Evolutionary conservation across 2,797 vertebrate species (phyloP).

Genomic region (Lacerta bilineata): DNA sequence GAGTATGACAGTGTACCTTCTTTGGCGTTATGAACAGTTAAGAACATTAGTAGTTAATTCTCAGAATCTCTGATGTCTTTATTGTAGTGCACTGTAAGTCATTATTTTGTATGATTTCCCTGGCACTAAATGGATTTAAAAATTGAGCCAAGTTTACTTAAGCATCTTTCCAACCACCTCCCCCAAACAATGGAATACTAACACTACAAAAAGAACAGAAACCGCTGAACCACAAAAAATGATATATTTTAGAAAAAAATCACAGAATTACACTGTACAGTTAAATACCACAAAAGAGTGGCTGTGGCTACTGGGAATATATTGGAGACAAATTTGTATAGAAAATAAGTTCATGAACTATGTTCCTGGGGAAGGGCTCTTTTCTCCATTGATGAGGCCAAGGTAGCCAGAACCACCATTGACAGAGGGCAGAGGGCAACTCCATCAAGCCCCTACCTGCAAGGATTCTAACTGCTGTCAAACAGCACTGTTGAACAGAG

Average conservation of each 20-base stretch:
- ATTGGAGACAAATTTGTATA: background rate
- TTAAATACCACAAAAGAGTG: background rate
- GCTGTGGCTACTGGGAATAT: background rate
- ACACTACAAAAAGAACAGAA: background rate
- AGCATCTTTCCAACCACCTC: background rate
- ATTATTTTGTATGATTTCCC: background rate
- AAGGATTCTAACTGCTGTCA: background rate
- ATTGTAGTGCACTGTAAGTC: background rate
- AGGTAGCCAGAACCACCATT: background rate
- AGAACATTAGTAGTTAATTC: conserved; percentile 12
- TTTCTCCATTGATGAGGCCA: background rate
- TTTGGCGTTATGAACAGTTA: conserved; percentile 6
- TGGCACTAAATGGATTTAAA: background rate
- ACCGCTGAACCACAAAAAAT: background rate
- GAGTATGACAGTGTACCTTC: conserved; percentile 9
- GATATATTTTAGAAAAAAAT: background rate
- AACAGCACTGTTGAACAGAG: background rate
- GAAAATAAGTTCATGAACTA: background rate
- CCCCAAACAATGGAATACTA: background rate
- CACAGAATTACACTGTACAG: background rate
- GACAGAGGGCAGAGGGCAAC: background rate
- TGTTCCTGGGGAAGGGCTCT: background rate
- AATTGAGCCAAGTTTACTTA: conserved; percentile 8
- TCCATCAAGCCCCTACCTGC: background rate
- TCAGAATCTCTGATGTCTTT: background rate